phyloP scores from a whole-genome alignment of 1,140 invertebrate genomes.

The Plodia interpunctella region DNA sequence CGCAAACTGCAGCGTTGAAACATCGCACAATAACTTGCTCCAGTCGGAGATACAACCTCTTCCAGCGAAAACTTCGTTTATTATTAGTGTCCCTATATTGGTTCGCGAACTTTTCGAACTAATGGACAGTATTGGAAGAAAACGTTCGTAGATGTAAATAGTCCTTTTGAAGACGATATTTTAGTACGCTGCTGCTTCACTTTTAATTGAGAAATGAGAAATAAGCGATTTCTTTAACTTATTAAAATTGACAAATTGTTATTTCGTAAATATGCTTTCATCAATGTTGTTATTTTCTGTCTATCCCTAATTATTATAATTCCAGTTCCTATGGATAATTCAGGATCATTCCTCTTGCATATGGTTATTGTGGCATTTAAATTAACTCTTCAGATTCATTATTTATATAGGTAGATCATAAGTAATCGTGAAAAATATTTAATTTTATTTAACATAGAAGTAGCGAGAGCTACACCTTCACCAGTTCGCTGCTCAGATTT shows the following conservation, averaged over 20 bases:
- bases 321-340: no score
- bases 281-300: no score
- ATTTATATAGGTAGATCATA: no score
- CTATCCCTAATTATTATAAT: no score
- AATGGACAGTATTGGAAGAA: slow-evolving; percentile 11
- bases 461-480: slow-evolving; percentile 34
- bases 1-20: slow-evolving; percentile 51
- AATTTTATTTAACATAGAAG: slow-evolving; percentile 19
- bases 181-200: not conserved
- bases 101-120: slow-evolving; percentile 15
- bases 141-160: slow-evolving; percentile 3
- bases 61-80: slow-evolving; percentile 43
- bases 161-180: not conserved
- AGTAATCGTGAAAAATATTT: not conserved
- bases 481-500: slow-evolving; percentile 39
- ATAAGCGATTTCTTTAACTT: no score
- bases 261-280: no score
- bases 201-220: not conserved
- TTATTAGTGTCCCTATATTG: slow-evolving; percentile 17
- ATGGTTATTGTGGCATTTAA: no score
- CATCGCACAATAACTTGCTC: slow-evolving; percentile 52
- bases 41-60: slow-evolving; percentile 25
- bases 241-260: no score
- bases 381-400: no score
- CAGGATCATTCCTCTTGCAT: no score